Evolutionary conservation across 2,797 vertebrate genomes (phyloP).

Genomic region (Megalops cyprinoides): DNA sequence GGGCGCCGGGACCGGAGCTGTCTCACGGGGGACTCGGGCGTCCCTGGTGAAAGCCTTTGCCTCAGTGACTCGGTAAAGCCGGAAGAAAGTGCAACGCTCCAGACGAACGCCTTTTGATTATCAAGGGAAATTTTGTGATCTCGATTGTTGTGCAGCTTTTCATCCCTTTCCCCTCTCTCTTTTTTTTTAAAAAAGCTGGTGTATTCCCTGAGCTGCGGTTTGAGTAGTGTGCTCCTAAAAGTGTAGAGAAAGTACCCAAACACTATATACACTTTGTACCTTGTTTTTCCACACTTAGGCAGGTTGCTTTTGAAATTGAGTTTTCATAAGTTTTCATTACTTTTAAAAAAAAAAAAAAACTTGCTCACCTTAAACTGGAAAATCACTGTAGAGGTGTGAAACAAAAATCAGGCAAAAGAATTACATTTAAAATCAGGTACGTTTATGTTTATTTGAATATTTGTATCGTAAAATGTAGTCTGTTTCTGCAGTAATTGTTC

Average conservation of each 20-base stretch:
- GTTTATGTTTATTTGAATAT: constrained; percentile 18
- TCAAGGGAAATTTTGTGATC: constrained; percentile 25
- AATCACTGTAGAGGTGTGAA: not conserved
- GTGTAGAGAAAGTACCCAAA: constrained; percentile 38
- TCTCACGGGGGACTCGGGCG: constrained; percentile 46
- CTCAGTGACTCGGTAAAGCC: constrained; percentile 38
- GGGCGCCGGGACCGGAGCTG: constrained; percentile 21
- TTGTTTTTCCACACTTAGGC: constrained; percentile 41
- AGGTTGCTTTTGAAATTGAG: constrained; percentile 38
- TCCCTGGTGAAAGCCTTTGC: constrained; percentile 51
- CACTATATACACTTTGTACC: constrained; percentile 36
- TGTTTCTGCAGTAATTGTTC: not conserved
- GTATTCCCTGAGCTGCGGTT: constrained; percentile 23
- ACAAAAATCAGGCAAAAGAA: too few species aligned
- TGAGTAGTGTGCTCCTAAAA: not conserved
- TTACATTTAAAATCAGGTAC: not conserved
- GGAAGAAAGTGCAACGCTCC: constrained; percentile 38
- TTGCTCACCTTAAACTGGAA: not conserved
- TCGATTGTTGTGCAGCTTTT: constrained; percentile 14
- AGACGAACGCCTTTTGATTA: constrained; percentile 41
- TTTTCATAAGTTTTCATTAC: constrained; percentile 25
- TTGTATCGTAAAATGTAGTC: not conserved
- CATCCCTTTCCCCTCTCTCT: not conserved
- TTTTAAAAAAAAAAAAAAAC: not conserved
- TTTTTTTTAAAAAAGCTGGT: constrained; percentile 6